Evolutionary conservation across 2,113 vertebrate species (phyloP), one percentile per base, ranked within the genome.

Genomic region (Podilymbus podiceps): DNA sequence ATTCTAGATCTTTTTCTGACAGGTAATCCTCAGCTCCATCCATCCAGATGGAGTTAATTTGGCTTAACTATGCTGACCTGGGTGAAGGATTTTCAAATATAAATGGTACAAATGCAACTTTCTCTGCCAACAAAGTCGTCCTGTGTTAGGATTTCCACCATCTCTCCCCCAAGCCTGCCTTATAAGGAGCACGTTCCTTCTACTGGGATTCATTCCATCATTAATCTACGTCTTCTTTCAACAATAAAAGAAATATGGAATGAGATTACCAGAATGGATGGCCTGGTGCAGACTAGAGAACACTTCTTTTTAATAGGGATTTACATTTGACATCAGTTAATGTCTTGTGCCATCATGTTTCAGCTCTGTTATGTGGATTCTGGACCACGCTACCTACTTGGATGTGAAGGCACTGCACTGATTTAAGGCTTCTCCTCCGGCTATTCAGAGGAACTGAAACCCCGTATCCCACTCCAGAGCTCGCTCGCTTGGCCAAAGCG

Each of bases 191-290:
- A 1, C 0, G 33, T 97, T 97, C 95, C 86, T 97, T 97, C 97
- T 85, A 82, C 88, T 92, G 87, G 90, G 95, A 97, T 97, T 98
- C 94, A 31, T 89, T 81, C 81, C 94, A 93, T 97, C 97, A 98
- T 98, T 97, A 98, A 98, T 98, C 96, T 98, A 91, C 8, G 82
- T 75, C 96, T 97, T 94, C 95, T 98, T 98, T 98, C 97, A 98
- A 95, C 96, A 97, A 94, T 95, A 93, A 96, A 96, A 97, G 97
- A 98, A 98, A 98, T 97, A 98, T 96, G 96, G 93, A 97, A 98
- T 94, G 96, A 98, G 97, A 98, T 98, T 97, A 98, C 91, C 90
- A 92, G 94, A 95, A 98, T 98, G 97, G 97, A 98, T 98, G 93
- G 97, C 83, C 95, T 97, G 83, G 91, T 96, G 94, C 95, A 94